phyloP scores from a whole-genome alignment of 2,113 vertebrate species.

The Geococcyx californianus region DNA sequence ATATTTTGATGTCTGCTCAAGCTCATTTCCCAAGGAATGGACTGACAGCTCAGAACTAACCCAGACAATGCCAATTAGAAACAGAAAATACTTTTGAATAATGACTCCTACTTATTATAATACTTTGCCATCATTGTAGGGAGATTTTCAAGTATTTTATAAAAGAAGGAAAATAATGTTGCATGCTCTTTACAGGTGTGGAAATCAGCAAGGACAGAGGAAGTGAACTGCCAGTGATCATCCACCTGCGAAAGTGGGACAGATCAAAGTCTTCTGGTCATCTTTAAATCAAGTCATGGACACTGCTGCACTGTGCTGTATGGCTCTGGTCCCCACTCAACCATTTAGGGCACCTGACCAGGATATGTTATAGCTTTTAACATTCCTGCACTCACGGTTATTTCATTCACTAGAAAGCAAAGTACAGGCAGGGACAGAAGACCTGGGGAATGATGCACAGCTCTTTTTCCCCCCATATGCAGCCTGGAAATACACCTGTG shows the following conservation, averaged over 20 bases:
- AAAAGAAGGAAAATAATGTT: neutral
- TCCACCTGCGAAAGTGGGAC: neutral
- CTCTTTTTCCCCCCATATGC: neutral
- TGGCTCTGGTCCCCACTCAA: neutral
- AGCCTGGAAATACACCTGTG: neutral
- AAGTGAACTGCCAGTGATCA: neutral
- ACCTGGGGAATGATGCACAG: fast-evolving
- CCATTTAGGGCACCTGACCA: neutral
- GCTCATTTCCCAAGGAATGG: neutral
- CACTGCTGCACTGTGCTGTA: fast-evolving
- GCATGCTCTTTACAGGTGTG: neutral
- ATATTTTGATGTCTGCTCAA: neutral
- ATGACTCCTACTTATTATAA: neutral
- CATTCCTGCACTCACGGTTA: neutral
- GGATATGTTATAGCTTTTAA: neutral
- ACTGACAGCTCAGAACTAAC: constrained; percentile 17
- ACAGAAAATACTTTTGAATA: neutral
- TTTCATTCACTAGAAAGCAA: neutral
- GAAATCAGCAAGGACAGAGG: neutral
- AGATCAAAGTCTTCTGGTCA: neutral
- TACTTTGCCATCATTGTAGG: neutral
- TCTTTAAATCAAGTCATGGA: neutral
- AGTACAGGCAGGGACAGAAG: neutral
- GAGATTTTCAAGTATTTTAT: neutral
- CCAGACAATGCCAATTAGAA: neutral